Evolutionary conservation across 2,797 vertebrate species (phyloP).

Genomic region (Alectoris magna): DNA sequence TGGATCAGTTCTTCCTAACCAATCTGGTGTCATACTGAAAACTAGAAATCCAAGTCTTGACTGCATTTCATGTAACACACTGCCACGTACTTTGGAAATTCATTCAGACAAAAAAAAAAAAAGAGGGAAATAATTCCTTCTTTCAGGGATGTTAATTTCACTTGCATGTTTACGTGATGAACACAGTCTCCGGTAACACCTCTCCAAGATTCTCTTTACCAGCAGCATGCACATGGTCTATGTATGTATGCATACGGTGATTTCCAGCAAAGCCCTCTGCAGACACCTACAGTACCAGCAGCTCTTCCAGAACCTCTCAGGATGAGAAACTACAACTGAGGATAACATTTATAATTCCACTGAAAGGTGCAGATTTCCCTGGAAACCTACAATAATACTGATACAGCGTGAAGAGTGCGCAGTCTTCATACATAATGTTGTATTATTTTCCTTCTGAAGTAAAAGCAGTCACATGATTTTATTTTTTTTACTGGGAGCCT

Average conservation of each 20-base stretch:
- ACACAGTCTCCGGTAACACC: neutral
- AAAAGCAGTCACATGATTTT: neutral
- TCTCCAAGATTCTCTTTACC: neutral
- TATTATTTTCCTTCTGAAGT: neutral
- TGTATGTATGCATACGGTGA: neutral
- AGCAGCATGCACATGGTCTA: fast-evolving
- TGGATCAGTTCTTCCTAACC: neutral
- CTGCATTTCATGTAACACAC: neutral
- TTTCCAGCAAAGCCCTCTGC: neutral
- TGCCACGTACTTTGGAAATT: neutral
- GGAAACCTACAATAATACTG: neutral
- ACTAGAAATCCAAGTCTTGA: neutral
- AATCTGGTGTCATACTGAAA: fast-evolving
- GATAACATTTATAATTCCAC: neutral
- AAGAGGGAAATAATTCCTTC: neutral
- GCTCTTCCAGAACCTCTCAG: neutral
- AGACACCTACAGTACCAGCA: neutral
- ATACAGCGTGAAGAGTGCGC: neutral
- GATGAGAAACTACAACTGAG: neutral
- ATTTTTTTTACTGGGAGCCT: neutral
- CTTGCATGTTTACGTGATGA: neutral
- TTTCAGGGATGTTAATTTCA: neutral
- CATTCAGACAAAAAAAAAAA: neutral
- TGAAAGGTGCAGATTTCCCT: neutral
- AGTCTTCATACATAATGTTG: neutral